These are phyloP conservation scores for Notocelia uddmanniana DNA, from an alignment of 2,888 invertebrate genomes.

Conservation along the genomic window DNA sequence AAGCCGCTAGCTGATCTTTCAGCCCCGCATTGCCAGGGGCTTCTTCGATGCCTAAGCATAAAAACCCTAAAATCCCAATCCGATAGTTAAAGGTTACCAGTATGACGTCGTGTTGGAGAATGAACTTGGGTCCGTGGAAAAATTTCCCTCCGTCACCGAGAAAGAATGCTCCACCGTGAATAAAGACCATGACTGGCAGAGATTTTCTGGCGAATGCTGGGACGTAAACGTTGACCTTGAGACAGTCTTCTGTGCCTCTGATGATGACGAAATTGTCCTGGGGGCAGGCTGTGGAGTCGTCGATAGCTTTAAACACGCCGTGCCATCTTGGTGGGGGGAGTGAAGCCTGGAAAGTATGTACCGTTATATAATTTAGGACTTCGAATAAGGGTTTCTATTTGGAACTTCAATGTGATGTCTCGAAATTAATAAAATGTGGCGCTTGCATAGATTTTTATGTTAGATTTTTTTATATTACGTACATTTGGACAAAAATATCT, in stretches of 20 bases:
- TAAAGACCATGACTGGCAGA: slow-evolving; percentile 73
- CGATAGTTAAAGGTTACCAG: slow-evolving; percentile 78
- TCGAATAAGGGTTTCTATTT: not conserved
- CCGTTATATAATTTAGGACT: not conserved
- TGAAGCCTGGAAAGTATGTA: slow-evolving; percentile 65
- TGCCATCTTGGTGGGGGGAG: slow-evolving; percentile 66
- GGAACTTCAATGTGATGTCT: too few species aligned
- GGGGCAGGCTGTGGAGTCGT: slow-evolving; percentile 63
- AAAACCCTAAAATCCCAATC: slow-evolving; percentile 71
- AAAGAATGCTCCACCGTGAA: slow-evolving; percentile 71
- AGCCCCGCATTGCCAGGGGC: slow-evolving; percentile 80
- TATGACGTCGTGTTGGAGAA: slow-evolving; percentile 68
- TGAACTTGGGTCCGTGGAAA: slow-evolving; percentile 66
- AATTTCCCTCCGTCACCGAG: slow-evolving; percentile 66
- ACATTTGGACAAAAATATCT: too few species aligned
- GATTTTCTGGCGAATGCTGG: slow-evolving; percentile 59
- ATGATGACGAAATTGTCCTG: slow-evolving; percentile 57
- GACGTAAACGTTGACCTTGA: slow-evolving; percentile 75
- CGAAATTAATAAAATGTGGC: too few species aligned
- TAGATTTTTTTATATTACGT: too few species aligned
- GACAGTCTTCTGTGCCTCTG: slow-evolving; percentile 68
- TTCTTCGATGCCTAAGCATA: slow-evolving; percentile 70
- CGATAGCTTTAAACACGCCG: slow-evolving; percentile 67
- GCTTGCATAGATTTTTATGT: too few species aligned
- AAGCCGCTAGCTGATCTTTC: slow-evolving; percentile 78